A percentile compares a stretch with the other conserved stretches of the same genome.
phyloP scores from a whole-genome alignment of 2,797 vertebrate species.

The Clarias laeviceps region DNA sequence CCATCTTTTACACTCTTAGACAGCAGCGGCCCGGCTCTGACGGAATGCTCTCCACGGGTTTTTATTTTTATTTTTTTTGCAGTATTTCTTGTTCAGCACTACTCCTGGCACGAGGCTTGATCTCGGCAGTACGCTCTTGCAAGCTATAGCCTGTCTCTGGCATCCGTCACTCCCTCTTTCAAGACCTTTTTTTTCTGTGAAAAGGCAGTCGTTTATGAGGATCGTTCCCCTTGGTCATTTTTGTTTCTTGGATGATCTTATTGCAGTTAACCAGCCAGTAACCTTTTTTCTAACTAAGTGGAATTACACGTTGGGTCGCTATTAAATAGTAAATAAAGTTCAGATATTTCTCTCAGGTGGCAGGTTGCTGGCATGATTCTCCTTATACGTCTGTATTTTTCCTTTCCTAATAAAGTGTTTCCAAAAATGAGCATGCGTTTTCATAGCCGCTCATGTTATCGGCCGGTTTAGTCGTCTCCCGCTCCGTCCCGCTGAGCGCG shows the following conservation, averaged over 20 bases:
- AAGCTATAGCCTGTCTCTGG: conserved; percentile 34
- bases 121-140: background rate
- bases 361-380: background rate
- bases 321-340: background rate
- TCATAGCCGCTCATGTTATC: conserved; percentile 8
- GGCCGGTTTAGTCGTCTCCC: conserved; percentile 33
- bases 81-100: conserved; percentile 27
- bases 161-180: conserved; percentile 14
- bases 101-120: background rate
- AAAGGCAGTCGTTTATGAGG: background rate
- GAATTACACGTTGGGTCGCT: background rate
- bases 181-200: background rate
- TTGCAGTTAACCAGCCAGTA: conserved; percentile 12
- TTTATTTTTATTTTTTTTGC: background rate
- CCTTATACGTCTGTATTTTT: background rate
- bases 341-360: background rate
- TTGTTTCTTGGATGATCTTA: background rate
- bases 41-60: conserved; percentile 4
- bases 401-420: conserved; percentile 23
- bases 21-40: conserved; percentile 12
- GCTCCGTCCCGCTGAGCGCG: conserved; percentile 39
- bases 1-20: conserved; percentile 33
- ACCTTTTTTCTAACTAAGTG: background rate
- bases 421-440: conserved; percentile 1
- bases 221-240: background rate